These are phyloP conservation scores for Girardia tigrina DNA, from an alignment of 2,888 invertebrate species.

Conservation along the genomic window DNA sequence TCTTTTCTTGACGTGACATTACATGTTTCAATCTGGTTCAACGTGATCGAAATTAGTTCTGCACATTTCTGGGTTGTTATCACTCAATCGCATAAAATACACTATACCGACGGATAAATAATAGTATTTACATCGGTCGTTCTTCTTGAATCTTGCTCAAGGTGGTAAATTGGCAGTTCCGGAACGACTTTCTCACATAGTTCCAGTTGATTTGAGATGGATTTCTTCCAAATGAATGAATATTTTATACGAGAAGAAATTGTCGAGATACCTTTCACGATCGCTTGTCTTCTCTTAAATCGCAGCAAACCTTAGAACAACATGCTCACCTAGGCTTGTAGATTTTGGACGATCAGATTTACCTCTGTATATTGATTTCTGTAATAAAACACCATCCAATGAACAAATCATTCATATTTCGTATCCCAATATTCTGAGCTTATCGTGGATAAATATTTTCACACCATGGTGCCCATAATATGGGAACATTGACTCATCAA, in stretches of 20 bases:
- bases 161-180: background rate
- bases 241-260: background rate
- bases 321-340: background rate
- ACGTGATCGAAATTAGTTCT: background rate
- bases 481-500: constrained; percentile 27
- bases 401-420: constrained; percentile 18
- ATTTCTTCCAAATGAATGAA: background rate
- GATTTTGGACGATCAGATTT: background rate
- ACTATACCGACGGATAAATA: constrained; percentile 13
- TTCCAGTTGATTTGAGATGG: constrained; percentile 4
- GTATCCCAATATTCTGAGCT: constrained; percentile 15
- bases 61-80: background rate
- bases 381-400: constrained; percentile 7
- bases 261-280: constrained; percentile 27
- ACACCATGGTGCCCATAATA: constrained; percentile 27
- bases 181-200: constrained; percentile 24
- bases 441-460: constrained; percentile 23
- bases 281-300: background rate
- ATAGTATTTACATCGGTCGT: constrained; percentile 15
- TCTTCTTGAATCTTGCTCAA: constrained; percentile 26
- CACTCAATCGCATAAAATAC: background rate
- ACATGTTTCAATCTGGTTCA: background rate
- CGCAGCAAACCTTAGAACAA: constrained; percentile 5
- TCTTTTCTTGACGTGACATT: background rate
- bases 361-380: background rate